Conservation (phyloP, 2,888 invertebrate genomes). For the Zygaena filipendulae region DNA sequence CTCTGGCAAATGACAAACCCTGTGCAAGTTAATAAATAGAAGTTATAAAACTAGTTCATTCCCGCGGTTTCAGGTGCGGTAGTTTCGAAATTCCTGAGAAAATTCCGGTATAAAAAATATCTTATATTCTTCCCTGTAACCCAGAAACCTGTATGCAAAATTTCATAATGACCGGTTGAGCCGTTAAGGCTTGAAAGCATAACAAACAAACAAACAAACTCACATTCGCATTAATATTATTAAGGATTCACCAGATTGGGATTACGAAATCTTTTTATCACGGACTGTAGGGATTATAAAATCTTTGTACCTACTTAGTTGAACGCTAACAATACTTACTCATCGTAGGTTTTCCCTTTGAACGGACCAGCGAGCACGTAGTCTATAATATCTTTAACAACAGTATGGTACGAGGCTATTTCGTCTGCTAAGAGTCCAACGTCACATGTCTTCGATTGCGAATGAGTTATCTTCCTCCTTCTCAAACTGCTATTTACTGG, state of each 20-base stretch:
- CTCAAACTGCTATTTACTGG: conserved; percentile 6
- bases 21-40: too few relatives aligned
- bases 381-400: conserved; percentile 62
- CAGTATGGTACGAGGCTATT: conserved; percentile 66
- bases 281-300: too few relatives aligned
- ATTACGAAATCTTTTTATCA: too few relatives aligned
- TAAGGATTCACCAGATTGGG: background rate
- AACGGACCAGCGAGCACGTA: conserved; percentile 57
- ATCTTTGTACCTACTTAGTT: conserved; percentile 11
- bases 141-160: too few relatives aligned
- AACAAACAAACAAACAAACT: too few relatives aligned
- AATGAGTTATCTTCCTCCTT: conserved; percentile 20
- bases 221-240: conserved; percentile 12
- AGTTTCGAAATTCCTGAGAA: conserved; percentile 23
- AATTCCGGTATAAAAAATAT: too few relatives aligned
- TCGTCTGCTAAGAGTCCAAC: conserved; percentile 46
- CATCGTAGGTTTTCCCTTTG: conserved; percentile 67
- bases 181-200: too few relatives aligned
- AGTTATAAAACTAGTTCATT: too few relatives aligned
- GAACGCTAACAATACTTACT: conserved; percentile 41
- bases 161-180: too few relatives aligned
- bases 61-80: too few relatives aligned
- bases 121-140: too few relatives aligned
- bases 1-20: too few relatives aligned
- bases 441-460: conserved; percentile 26